These are phyloP conservation scores for Nymphalis urticae DNA, from an alignment of 2,888 invertebrate genomes.

Conservation along the genomic window DNA sequence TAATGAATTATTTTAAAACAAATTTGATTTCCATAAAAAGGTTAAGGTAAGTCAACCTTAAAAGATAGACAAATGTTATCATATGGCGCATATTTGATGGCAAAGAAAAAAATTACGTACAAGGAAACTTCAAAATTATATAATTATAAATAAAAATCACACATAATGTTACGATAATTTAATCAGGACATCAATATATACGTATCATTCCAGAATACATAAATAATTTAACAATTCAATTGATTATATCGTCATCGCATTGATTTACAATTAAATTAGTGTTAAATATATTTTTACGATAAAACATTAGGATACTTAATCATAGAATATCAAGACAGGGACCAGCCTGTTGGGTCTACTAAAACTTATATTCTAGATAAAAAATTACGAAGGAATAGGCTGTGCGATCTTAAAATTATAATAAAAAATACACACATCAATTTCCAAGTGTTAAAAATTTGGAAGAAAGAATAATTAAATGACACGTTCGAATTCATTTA, in stretches of 20 bases:
- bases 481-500: not conserved
- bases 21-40: no score
- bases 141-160: constrained; percentile 37
- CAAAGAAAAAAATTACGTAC: no score
- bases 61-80: no score
- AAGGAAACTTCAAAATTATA: no score
- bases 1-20: no score
- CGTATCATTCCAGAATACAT: constrained; percentile 76
- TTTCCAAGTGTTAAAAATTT: not conserved
- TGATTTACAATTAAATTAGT: constrained; percentile 29
- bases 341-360: constrained; percentile 69
- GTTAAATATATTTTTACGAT: constrained; percentile 41
- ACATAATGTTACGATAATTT: constrained; percentile 67
- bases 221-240: constrained; percentile 77
- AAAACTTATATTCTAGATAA: constrained; percentile 47
- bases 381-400: constrained; percentile 41
- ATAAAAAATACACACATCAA: constrained; percentile 7
- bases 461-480: not conserved
- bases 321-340: constrained; percentile 54
- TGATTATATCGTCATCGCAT: constrained; percentile 61
- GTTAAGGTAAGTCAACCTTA: no score
- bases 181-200: constrained; percentile 79
- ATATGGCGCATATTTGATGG: no score
- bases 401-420: not conserved
- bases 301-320: constrained; percentile 31